Conservation (phyloP, 2,888 invertebrate species). For the Atherix ibis region DNA sequence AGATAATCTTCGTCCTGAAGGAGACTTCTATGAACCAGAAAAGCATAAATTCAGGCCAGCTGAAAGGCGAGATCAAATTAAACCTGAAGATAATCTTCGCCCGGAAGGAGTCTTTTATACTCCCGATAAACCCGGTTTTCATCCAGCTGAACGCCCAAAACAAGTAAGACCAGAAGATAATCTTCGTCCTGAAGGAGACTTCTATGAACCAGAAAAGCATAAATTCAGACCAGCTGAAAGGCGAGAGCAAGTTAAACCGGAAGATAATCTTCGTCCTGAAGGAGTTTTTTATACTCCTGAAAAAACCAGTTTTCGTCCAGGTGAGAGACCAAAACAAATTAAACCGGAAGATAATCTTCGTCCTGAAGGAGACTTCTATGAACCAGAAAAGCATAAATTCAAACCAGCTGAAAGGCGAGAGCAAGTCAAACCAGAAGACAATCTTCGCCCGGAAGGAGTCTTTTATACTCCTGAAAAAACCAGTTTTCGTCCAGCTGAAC, state of each 20-base stretch:
- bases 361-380: conserved; percentile 38
- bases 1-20: conserved; percentile 42
- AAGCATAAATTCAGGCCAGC: conserved; percentile 25
- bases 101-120: conserved; percentile 34
- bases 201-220: conserved; percentile 29
- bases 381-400: conserved; percentile 33
- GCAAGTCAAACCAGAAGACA: conserved; percentile 35
- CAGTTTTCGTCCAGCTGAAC: conserved; percentile 28
- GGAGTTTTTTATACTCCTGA: conserved; percentile 33
- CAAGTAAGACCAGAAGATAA: conserved; percentile 29
- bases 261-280: conserved; percentile 33
- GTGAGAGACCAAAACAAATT: conserved; percentile 33
- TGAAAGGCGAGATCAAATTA: conserved; percentile 17
- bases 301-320: conserved; percentile 34
- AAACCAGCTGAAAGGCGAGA: conserved; percentile 32
- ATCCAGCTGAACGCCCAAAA: conserved; percentile 8
- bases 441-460: conserved; percentile 33
- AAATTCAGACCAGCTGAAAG: conserved; percentile 32
- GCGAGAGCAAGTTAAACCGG: conserved; percentile 27
- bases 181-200: conserved; percentile 30
- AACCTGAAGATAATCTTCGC: conserved; percentile 30
- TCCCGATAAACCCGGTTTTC: conserved; percentile 26
- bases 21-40: conserved; percentile 32
- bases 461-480: conserved; percentile 31
- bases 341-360: conserved; percentile 47